phyloP scores from a whole-genome alignment of 2,888 invertebrate species.

The Drosophila mayaguana region DNA sequence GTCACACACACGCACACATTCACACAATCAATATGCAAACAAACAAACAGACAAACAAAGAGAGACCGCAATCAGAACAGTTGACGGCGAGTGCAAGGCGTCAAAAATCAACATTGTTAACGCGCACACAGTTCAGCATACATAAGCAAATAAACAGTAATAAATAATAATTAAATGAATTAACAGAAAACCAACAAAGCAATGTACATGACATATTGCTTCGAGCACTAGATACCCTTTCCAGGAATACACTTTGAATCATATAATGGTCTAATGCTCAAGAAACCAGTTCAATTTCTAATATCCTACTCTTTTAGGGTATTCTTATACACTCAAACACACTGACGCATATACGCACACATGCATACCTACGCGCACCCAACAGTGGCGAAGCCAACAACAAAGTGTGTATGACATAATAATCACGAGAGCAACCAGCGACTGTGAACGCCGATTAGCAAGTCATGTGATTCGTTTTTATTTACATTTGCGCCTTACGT shows the following conservation, averaged over 20 bases:
- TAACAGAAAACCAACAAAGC: conserved; percentile 52
- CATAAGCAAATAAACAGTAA: conserved; percentile 65
- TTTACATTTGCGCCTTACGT: conserved; percentile 78
- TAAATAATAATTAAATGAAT: conserved; percentile 78
- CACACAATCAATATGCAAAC: conserved; percentile 40
- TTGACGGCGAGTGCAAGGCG: conserved; percentile 60
- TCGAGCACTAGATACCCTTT: conserved; percentile 28
- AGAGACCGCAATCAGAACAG: conserved; percentile 55
- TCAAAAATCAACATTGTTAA: conserved; percentile 66
- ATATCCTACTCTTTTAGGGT: conserved; percentile 36
- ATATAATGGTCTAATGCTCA: not conserved
- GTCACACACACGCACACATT: conserved; percentile 1
- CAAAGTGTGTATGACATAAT: conserved; percentile 83
- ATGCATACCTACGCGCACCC: conserved; percentile 27
- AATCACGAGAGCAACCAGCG: conserved; percentile 84
- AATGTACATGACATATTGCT: conserved; percentile 10
- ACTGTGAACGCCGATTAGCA: conserved; percentile 82
- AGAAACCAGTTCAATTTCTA: conserved; percentile 3
- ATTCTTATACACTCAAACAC: conserved; percentile 2
- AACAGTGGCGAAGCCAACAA: conserved; percentile 55
- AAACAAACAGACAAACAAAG: conserved; percentile 29
- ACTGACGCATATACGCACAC: not conserved
- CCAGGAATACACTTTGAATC: not conserved
- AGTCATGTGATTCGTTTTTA: conserved; percentile 85
- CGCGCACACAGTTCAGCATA: conserved; percentile 39